Percentiles rank a stretch among this genome's conserved stretches.
Evolutionary conservation across 2,797 vertebrate genomes (phyloP).

Genomic region (Neosalanx taihuensis): DNA sequence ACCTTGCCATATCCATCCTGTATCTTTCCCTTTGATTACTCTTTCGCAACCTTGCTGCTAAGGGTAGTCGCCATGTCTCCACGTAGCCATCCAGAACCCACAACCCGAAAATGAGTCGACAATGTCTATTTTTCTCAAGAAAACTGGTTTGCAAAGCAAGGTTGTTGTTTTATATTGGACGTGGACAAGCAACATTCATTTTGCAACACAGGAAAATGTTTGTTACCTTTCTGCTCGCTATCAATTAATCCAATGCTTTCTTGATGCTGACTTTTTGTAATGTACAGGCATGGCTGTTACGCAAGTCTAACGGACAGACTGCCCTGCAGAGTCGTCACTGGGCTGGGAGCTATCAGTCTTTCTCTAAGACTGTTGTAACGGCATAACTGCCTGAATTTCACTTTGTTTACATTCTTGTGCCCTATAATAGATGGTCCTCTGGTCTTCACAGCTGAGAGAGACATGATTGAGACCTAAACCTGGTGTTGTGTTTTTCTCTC

Average conservation of each 20-base stretch:
- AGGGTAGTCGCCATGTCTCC: constrained; percentile 21
- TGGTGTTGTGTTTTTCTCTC: too few relatives aligned
- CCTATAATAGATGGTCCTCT: too few relatives aligned
- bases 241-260: not conserved
- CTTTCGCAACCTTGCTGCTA: too few relatives aligned
- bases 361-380: not conserved
- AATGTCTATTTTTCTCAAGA: not conserved
- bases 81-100: not conserved
- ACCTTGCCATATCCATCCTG: too few relatives aligned
- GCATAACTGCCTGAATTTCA: not conserved
- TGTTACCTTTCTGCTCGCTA: not conserved
- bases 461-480: too few relatives aligned
- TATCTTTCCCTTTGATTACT: too few relatives aligned
- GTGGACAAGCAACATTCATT: not conserved
- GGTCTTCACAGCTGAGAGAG: too few relatives aligned
- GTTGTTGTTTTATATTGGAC: not conserved
- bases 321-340: too few relatives aligned
- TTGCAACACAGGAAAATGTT: not conserved
- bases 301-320: not conserved
- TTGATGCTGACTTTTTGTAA: not conserved
- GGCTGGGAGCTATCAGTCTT: not conserved
- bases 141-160: not conserved
- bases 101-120: too few relatives aligned
- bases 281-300: not conserved
- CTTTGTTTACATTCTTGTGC: too few relatives aligned